These are phyloP conservation scores for Zaprionus capensis DNA, from an alignment of 1,140 invertebrate genomes.

Conservation along the genomic window DNA sequence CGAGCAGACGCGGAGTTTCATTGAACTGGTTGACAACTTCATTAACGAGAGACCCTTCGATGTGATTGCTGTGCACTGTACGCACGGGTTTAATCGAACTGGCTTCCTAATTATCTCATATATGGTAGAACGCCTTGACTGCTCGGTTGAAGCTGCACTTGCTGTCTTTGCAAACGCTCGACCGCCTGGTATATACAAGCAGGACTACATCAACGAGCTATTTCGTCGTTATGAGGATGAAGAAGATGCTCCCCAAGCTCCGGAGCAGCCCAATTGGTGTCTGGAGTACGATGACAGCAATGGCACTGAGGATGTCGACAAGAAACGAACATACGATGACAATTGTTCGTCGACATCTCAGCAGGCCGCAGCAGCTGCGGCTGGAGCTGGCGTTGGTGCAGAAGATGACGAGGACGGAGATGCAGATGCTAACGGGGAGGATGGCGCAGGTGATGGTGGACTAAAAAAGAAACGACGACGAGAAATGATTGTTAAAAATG, in stretches of 20 bases:
- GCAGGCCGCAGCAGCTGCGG: conserved; percentile 31
- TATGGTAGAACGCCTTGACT: conserved; percentile 92
- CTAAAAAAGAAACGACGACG: conserved; percentile 71
- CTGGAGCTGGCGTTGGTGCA: conserved; percentile 18
- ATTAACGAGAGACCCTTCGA: conserved; percentile 91
- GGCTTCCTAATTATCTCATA: conserved; percentile 97
- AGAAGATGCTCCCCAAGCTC: conserved; percentile 89
- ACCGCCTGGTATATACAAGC: conserved; percentile 92
- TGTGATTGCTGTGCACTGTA: conserved; percentile 97
- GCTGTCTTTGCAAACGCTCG: conserved; percentile 89
- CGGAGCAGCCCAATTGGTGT: conserved; percentile 93
- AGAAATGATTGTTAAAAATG: conserved; percentile 85
- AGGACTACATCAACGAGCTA: conserved; percentile 90
- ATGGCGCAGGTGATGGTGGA: conserved; percentile 49
- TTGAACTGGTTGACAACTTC: conserved; percentile 91
- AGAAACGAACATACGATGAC: conserved; percentile 53
- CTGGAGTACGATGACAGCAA: conserved; percentile 76
- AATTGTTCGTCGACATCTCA: conserved; percentile 60
- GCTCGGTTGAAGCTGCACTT: conserved; percentile 92
- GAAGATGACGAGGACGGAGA: conserved; percentile 56
- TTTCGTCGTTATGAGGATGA: conserved; percentile 91
- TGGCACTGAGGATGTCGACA: conserved; percentile 44
- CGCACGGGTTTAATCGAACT: conserved; percentile 99
- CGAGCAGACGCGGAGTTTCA: conserved; percentile 92
- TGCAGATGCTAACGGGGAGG: conserved; percentile 58